Conservation (phyloP, 2,797 vertebrate species). For the Sparidentex hasta region DNA sequence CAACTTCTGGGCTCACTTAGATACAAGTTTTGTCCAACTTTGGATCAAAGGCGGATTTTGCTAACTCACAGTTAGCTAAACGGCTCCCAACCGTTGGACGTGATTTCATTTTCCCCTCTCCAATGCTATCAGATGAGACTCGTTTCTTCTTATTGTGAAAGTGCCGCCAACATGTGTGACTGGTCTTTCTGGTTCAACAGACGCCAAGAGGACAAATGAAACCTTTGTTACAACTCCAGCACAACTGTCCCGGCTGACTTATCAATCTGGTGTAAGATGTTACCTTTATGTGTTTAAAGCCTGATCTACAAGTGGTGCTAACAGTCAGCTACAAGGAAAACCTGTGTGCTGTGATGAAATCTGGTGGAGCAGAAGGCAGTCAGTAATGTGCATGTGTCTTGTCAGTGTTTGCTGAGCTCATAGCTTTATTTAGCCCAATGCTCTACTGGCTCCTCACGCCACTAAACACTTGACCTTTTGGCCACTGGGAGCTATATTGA, state of each 20-base stretch:
- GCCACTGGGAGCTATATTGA: slow-evolving; percentile 71
- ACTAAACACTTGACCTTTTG: slow-evolving; percentile 80
- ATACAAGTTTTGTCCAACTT: not conserved
- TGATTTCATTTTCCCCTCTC: slow-evolving; percentile 56
- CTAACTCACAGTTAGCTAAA: slow-evolving; percentile 68
- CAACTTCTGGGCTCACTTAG: not conserved
- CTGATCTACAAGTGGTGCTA: not conserved
- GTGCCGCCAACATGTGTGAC: slow-evolving; percentile 45
- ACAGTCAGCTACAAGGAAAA: slow-evolving; percentile 14
- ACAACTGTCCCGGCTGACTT: not conserved
- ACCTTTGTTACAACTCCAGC: slow-evolving; percentile 4
- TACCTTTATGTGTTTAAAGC: not conserved
- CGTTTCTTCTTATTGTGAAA: slow-evolving; percentile 46
- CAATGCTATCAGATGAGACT: slow-evolving; percentile 51
- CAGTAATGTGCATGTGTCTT: slow-evolving; percentile 67
- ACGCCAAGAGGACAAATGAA: slow-evolving; percentile 2
- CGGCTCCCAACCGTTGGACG: slow-evolving; percentile 26
- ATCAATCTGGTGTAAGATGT: not conserved
- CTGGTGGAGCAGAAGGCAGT: slow-evolving; percentile 51
- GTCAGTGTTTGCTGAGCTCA: slow-evolving; percentile 84
- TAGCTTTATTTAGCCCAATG: slow-evolving; percentile 84
- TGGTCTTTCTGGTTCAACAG: slow-evolving; percentile 48
- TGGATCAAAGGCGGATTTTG: slow-evolving; percentile 31
- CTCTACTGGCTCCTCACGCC: slow-evolving; percentile 66
- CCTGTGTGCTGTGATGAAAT: slow-evolving; percentile 55